Base-by-base conservation (phyloP, 2,797 vertebrate genomes). In the Phalloptychus januarius region DNA sequence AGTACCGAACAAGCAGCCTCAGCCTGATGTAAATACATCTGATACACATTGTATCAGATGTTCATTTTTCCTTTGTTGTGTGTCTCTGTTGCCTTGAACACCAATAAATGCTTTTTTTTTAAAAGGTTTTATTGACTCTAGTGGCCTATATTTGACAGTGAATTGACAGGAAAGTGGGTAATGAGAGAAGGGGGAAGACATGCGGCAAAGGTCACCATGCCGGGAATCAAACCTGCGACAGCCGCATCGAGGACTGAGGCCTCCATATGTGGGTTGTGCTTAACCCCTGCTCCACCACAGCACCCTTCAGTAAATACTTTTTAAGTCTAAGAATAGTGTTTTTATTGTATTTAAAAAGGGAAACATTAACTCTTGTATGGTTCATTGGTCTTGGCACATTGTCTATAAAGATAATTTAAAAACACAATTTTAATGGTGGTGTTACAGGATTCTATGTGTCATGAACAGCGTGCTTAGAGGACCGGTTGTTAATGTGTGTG, bases 1-100 rank as follows among this genome's bases (percentile, higher is more conserved):
- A 87, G 52, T 50, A 74, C 82, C 74, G 90, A 89, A 88, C 74
- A 85, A 85, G 56, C 79, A 74, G 73, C 74, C 78, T 48, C 36
- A 79, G 73, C 72, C 71, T 81, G 76, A 83, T 12, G 20, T 76
- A 73, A 87, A 83, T 79, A 82, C 65, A 52, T 87, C 44, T 70
- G 76, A 84, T 56, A 76, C 28, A 42, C 33, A 80, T 50, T n/a
- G n/a, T n/a, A n/a, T n/a, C n/a, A n/a, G n/a, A 13, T 44, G 25
- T 73, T 54, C 56, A 74, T 28, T 73, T 76, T 74, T 71, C 72
- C 44, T 77, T 15, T 2, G n/a, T 18, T 77, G 45, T 76, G 23
- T 72, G 42, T 44, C 1, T 81, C 61, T 16, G 56, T 31, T 16
- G 56, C 28, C 56, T 58, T 58, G 56, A 16, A 15, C 56, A 58